Conservation (phyloP, 2,888 invertebrate genomes). For the Andricus quercusramuli region DNA sequence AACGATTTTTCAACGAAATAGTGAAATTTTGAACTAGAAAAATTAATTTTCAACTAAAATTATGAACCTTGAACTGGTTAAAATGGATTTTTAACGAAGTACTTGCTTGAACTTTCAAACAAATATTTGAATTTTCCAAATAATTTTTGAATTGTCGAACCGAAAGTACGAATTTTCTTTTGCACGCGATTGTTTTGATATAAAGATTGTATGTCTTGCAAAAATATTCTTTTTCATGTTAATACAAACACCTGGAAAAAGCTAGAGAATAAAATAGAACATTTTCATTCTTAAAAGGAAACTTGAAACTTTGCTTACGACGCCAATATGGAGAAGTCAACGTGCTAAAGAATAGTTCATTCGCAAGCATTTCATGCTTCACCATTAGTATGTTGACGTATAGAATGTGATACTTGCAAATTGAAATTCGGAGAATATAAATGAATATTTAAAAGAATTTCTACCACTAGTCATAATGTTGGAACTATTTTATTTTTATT, state of each 20-base stretch:
- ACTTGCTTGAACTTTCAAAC: no score
- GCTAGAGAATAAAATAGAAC: not conserved
- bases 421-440: slow-evolving; percentile 23
- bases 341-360: slow-evolving; percentile 30
- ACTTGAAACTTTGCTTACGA: slow-evolving; percentile 10
- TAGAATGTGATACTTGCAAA: slow-evolving; percentile 15
- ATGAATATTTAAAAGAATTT: not conserved
- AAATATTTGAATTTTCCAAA: no score
- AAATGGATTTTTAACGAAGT: no score
- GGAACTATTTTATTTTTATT: no score
- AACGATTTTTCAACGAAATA: no score
- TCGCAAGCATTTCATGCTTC: slow-evolving; percentile 26
- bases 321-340: slow-evolving; percentile 21
- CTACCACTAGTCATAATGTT: not conserved
- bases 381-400: slow-evolving; percentile 20
- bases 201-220: not conserved
- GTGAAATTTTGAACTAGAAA: no score
- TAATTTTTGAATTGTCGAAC: not conserved
- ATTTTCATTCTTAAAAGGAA: slow-evolving; percentile 12
- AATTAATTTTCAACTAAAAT: no score
- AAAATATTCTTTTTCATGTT: no score
- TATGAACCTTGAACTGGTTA: no score
- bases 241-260: not conserved
- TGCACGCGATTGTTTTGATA: not conserved
- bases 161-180: not conserved